Percentiles rank a stretch among this genome's conserved stretches.
Conservation (phyloP, 2,797 vertebrate species). For the Spea hammondii region DNA sequence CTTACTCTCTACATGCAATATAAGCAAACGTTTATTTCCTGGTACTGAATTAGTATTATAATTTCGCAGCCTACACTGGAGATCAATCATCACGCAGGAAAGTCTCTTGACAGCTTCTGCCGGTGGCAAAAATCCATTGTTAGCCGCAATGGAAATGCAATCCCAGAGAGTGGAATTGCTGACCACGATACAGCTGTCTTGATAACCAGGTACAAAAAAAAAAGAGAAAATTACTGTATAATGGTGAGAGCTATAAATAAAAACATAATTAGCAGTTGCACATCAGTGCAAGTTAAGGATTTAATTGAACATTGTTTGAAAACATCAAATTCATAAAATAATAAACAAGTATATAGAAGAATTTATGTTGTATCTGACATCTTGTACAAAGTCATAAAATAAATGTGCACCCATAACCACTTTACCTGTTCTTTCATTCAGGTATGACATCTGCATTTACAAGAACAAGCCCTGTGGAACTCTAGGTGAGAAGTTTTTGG, state of each 20-base stretch:
- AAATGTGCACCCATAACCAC: too few relatives aligned
- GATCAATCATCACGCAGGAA: slow-evolving; percentile 94
- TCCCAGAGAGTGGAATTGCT: slow-evolving; percentile 93
- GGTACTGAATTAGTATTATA: not conserved
- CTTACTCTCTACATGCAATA: too few relatives aligned
- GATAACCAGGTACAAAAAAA: slow-evolving; percentile 82
- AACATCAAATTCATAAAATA: not conserved
- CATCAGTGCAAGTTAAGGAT: not conserved
- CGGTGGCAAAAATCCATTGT: slow-evolving; percentile 98
- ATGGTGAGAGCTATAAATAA: not conserved
- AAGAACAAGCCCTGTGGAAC: slow-evolving; percentile 99
- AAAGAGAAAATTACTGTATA: not conserved
- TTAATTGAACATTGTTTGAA: not conserved
- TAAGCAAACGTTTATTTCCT: not conserved
- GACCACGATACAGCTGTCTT: slow-evolving; percentile 96
- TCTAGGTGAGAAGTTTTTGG: slow-evolving; percentile 74
- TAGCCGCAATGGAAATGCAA: slow-evolving; percentile 88
- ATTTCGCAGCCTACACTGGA: slow-evolving; percentile 85
- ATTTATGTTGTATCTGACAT: too few relatives aligned
- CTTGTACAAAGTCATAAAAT: too few relatives aligned
- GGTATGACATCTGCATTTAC: slow-evolving; percentile 98
- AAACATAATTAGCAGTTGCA: not conserved
- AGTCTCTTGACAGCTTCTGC: slow-evolving; percentile 98
- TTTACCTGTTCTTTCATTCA: slow-evolving; percentile 52
- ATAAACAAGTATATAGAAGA: not conserved